Evolutionary conservation across 2,888 invertebrate genomes (phyloP).

Genomic region (Drosophila sordidula): DNA sequence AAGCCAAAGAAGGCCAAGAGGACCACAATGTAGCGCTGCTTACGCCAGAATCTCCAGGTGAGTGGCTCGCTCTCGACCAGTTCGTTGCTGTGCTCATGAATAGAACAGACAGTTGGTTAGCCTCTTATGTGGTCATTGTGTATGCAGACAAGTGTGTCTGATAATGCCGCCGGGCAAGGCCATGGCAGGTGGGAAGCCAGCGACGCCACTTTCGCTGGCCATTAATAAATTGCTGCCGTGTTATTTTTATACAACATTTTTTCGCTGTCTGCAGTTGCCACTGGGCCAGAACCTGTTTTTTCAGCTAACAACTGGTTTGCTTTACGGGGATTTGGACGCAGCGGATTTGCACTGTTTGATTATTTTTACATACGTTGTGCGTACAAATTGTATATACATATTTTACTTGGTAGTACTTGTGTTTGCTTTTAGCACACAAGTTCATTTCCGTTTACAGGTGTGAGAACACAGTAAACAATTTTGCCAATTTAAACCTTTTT

Average conservation of each 20-base stretch:
- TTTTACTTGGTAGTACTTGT: neutral
- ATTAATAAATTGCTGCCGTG: conserved; percentile 23
- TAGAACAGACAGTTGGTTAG: conserved; percentile 1
- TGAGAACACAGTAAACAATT: neutral
- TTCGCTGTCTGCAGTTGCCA: conserved; percentile 36
- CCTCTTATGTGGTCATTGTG: neutral
- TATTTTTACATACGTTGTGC: conserved; percentile 2
- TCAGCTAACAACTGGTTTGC: conserved; percentile 57
- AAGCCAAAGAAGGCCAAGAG: conserved; percentile 93
- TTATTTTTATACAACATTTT: conserved; percentile 17
- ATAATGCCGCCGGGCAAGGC: conserved; percentile 15
- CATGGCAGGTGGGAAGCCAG: conserved; percentile 28
- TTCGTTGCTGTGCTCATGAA: conserved; percentile 61
- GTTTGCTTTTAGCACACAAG: neutral
- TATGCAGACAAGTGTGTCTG: neutral
- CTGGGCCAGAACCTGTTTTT: conserved; percentile 63
- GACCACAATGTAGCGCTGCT: conserved; percentile 90
- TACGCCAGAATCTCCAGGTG: conserved; percentile 90
- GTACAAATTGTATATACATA: neutral
- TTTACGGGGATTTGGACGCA: conserved; percentile 4
- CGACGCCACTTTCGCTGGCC: conserved; percentile 60
- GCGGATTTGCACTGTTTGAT: neutral
- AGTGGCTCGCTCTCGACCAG: conserved; percentile 83
- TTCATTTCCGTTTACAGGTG: conserved; percentile 1
- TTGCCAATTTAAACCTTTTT: neutral